phyloP scores from a whole-genome alignment of 2,888 invertebrate genomes.

The Philhelius pedissequus region DNA sequence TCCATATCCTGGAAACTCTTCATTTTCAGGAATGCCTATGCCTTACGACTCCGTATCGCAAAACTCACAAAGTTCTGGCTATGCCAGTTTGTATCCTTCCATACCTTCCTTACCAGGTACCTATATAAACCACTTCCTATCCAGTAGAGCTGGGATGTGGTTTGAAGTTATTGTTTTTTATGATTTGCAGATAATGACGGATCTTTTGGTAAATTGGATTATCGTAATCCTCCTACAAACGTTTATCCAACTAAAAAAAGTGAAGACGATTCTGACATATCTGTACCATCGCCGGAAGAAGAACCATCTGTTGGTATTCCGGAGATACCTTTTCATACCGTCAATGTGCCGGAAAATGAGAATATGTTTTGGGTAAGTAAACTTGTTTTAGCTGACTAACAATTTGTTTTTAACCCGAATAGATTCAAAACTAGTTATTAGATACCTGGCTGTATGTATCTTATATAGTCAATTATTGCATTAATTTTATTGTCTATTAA shows the following conservation, averaged over 20 bases:
- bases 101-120: constrained; percentile 70
- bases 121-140: constrained; percentile 4
- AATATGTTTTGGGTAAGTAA: constrained; percentile 77
- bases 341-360: constrained; percentile 76
- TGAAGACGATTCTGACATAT: constrained; percentile 71
- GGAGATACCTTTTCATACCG: constrained; percentile 75
- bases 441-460: too few species aligned
- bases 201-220: constrained; percentile 16
- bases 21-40: constrained; percentile 73
- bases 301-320: constrained; percentile 74
- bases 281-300: constrained; percentile 72
- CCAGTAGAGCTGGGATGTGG: not conserved
- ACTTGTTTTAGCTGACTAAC: not conserved
- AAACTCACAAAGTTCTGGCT: constrained; percentile 58
- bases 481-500: not conserved
- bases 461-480: too few species aligned
- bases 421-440: too few species aligned
- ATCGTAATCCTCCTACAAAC: constrained; percentile 57
- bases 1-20: constrained; percentile 72
- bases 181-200: constrained; percentile 60
- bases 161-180: not conserved
- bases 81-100: constrained; percentile 69
- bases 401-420: not conserved
- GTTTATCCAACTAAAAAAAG: constrained; percentile 70
- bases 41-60: constrained; percentile 72